Evolutionary conservation across 2,797 vertebrate species (phyloP).

Genomic region (Sternarchorhynchus goeldii): DNA sequence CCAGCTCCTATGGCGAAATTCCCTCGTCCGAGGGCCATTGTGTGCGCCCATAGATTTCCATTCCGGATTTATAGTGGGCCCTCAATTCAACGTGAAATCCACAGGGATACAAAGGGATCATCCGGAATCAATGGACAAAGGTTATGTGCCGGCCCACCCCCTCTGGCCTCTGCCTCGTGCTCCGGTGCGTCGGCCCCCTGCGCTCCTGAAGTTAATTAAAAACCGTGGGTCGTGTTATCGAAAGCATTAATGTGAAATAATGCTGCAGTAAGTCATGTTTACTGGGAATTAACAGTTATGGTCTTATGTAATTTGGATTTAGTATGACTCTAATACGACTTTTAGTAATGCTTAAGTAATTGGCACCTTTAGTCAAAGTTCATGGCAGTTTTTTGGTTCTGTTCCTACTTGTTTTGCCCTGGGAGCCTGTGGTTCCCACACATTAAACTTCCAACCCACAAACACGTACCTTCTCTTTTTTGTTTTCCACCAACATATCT

Average conservation of each 20-base stretch:
- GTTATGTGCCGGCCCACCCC: conserved; percentile 68
- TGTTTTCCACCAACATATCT: not conserved
- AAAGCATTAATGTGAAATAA: conserved; percentile 41
- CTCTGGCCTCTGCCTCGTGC: conserved; percentile 62
- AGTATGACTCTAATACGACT: conserved; percentile 1
- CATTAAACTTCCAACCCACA: too few species aligned
- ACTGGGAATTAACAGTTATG: conserved; percentile 21
- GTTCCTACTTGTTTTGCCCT: too few species aligned
- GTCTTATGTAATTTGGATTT: not conserved
- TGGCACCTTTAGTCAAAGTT: too few species aligned
- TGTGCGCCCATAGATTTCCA: conserved; percentile 59
- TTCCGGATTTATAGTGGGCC: conserved; percentile 55
- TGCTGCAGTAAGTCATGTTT: conserved; percentile 23
- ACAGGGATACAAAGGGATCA: conserved; percentile 63
- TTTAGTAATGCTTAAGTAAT: too few species aligned
- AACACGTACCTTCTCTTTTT: too few species aligned
- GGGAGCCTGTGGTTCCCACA: too few species aligned
- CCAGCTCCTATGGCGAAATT: conserved; percentile 41
- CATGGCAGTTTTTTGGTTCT: too few species aligned
- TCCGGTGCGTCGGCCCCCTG: conserved; percentile 56
- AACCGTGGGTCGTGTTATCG: conserved; percentile 30
- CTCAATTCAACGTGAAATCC: conserved; percentile 64
- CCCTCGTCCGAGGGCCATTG: conserved; percentile 42
- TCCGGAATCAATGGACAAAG: conserved; percentile 73
- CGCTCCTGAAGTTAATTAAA: conserved; percentile 69